A percentile compares a stretch with the other conserved stretches of the same genome.
phyloP scores from a whole-genome alignment of 2,113 vertebrate species.

The Syrmaticus mikado region DNA sequence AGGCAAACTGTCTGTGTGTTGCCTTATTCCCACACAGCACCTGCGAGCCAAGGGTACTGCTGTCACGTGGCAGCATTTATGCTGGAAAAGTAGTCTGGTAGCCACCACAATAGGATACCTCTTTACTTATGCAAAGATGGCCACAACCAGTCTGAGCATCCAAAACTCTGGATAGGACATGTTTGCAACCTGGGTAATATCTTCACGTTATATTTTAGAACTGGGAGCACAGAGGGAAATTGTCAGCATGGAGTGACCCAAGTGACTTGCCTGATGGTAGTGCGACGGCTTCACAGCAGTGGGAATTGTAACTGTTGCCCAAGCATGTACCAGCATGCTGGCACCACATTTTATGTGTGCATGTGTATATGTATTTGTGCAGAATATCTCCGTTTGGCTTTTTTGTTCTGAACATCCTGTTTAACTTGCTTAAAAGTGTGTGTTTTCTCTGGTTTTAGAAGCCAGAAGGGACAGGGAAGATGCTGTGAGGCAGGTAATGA shows the following conservation, averaged over 20 bases:
- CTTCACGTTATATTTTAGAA: not conserved
- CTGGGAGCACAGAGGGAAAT: not conserved
- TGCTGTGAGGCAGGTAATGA: not conserved
- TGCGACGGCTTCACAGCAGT: not conserved
- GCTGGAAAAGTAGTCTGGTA: not conserved
- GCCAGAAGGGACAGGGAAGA: not conserved
- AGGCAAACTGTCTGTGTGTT: not conserved
- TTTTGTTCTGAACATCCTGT: not conserved
- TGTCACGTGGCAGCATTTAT: accelerated
- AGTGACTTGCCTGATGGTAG: not conserved
- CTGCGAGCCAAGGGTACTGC: not conserved
- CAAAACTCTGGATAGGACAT: not conserved
- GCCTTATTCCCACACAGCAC: not conserved
- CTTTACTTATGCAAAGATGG: not conserved
- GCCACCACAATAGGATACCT: not conserved
- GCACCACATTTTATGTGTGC: too few relatives aligned
- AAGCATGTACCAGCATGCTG: not conserved
- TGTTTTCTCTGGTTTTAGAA: not conserved
- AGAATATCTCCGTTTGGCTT: not conserved
- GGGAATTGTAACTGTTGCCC: not conserved
- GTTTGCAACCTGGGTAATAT: not conserved
- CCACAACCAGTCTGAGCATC: not conserved
- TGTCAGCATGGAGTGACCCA: not conserved
- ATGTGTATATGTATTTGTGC: not conserved
- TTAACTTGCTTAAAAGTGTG: not conserved